Percentiles rank a stretch among this genome's conserved stretches.
These are phyloP conservation scores for Papilio dardanus DNA, from an alignment of 1,140 invertebrate genomes.

Conservation along the genomic window DNA sequence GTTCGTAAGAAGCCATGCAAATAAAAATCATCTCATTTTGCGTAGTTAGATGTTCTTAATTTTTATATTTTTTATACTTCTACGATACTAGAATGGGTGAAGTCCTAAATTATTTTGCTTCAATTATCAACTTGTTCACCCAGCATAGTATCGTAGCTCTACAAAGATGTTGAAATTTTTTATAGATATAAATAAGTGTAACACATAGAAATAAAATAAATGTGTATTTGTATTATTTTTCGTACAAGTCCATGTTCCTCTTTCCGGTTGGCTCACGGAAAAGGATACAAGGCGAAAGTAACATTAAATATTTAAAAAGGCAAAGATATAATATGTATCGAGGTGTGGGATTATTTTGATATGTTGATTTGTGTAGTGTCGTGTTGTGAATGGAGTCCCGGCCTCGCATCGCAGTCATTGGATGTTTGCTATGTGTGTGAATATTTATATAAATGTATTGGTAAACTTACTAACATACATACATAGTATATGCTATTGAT, in stretches of 20 bases:
- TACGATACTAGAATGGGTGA: slow-evolving; percentile 26
- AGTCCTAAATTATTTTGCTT: slow-evolving; percentile 4
- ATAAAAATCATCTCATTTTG: neutral
- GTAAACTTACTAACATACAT: slow-evolving; percentile 5
- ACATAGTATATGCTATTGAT: slow-evolving; percentile 34
- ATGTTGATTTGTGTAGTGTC: slow-evolving; percentile 40
- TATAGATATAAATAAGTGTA: slow-evolving; percentile 40
- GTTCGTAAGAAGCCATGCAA: neutral
- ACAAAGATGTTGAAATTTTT: slow-evolving; percentile 33
- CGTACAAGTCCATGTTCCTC: slow-evolving; percentile 55
- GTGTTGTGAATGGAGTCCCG: slow-evolving; percentile 46
- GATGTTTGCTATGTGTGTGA: slow-evolving; percentile 41
- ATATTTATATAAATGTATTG: slow-evolving; percentile 34
- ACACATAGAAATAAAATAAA: slow-evolving; percentile 14
- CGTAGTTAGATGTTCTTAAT: slow-evolving; percentile 14
- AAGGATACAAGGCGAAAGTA: slow-evolving; percentile 48
- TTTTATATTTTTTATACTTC: slow-evolving; percentile 20
- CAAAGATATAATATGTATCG: slow-evolving; percentile 41
- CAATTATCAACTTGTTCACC: slow-evolving; percentile 1
- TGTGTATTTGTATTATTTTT: slow-evolving; percentile 67
- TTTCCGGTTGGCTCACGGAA: slow-evolving; percentile 64
- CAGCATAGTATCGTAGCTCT: slow-evolving; percentile 16
- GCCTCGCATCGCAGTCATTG: slow-evolving; percentile 47
- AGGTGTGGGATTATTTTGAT: slow-evolving; percentile 48
- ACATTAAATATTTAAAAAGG: slow-evolving; percentile 18